Evolutionary conservation across 2,888 invertebrate species (phyloP).

Genomic region (Eumerus sabulonum): DNA sequence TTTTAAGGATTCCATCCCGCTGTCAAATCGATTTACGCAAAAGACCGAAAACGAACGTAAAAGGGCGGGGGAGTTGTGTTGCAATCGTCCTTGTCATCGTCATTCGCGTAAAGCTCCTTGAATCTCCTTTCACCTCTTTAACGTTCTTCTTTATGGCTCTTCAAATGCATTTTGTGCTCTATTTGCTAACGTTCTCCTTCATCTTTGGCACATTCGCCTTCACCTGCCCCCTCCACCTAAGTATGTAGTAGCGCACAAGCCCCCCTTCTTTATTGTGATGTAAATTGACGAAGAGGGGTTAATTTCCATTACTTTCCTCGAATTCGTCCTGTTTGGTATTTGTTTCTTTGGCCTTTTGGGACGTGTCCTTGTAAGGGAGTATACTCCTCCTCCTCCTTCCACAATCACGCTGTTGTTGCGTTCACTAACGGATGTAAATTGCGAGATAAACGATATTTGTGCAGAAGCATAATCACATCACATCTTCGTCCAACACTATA

Average conservation of each 20-base stretch:
- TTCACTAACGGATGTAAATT: constrained; percentile 62
- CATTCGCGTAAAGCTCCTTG: constrained; percentile 10
- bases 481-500: constrained; percentile 12
- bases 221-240: too few species aligned
- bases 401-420: constrained; percentile 37
- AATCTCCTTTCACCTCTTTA: constrained; percentile 54
- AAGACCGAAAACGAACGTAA: constrained; percentile 27
- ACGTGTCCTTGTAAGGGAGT: not conserved
- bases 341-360: not conserved
- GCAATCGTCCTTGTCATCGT: constrained; percentile 37
- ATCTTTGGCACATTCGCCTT: constrained; percentile 14
- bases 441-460: constrained; percentile 58
- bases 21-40: constrained; percentile 48
- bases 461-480: constrained; percentile 43
- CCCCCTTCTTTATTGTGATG: constrained; percentile 39
- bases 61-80: constrained; percentile 27
- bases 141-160: constrained; percentile 49
- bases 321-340: constrained; percentile 4
- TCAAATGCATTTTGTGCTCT: constrained; percentile 62
- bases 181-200: constrained; percentile 44
- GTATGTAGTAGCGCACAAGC: not conserved
- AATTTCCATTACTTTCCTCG: constrained; percentile 50
- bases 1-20: constrained; percentile 30
- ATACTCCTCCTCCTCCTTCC: too few species aligned
- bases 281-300: constrained; percentile 52